Base-by-base conservation (phyloP, 1,140 invertebrate genomes). In the Brachionus calyciflorus region DNA sequence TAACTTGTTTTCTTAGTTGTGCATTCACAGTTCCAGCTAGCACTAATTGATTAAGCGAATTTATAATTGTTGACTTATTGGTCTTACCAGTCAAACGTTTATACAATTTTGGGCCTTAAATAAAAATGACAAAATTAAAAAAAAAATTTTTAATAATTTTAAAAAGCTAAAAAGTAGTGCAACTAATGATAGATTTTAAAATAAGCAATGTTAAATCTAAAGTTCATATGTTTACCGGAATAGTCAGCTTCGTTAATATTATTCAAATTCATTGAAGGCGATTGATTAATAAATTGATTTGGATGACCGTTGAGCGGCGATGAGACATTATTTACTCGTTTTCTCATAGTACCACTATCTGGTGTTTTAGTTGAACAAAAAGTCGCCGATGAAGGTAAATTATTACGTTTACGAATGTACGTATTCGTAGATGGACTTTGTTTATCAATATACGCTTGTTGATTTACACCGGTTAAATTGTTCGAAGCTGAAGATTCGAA, bases 61-160 rank as follows among this genome's bases (percentile, higher is more conserved):
- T 77, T 7, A 65, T 30, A 37, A 77, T 65, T 14, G 76, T 63
- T 24, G 41, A 53, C 55, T 65, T 77, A 40, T 77, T 77, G 14
- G 55, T 48, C 53, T 65, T 60, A 19, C 73, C 53, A 28, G 19
- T 60, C 37, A 60, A 49, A 46, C 49, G 73, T 33, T 55, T 60
- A 37, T 76, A 76, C 3, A 76, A 26, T 19, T 76, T 76, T n/a
- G 73, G 73, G 41, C 73, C 73, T 76, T 24, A 10, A 51, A 40
- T 44, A n/a, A n/a, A n/a, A n/a, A n/a, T n/a, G n/a, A n/a, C n/a
- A n/a, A n/a, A n/a, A n/a, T n/a, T n/a, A n/a, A n/a, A n/a, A n/a
- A n/a, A n/a, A n/a, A n/a, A n/a, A n/a, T n/a, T n/a, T n/a, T n/a
- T n/a, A n/a, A n/a, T n/a, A n/a, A n/a, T n/a, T n/a, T n/a, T n/a